Evolutionary conservation across 2,113 vertebrate genomes (phyloP), one percentile per base, ranked within the genome.

Genomic region (Cyrtonyx montezumae): DNA sequence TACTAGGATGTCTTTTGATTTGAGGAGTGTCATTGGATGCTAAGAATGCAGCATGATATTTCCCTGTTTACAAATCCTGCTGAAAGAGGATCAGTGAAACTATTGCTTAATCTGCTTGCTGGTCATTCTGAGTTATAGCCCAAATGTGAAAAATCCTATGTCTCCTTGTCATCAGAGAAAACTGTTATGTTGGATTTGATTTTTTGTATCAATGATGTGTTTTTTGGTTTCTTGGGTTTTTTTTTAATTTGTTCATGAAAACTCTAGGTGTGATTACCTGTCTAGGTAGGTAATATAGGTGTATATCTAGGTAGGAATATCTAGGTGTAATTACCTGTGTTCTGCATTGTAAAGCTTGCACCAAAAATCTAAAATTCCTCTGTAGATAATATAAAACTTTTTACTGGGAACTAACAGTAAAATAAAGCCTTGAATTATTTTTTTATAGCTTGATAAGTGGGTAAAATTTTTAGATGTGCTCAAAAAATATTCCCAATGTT

Each of bases 201-300:
- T 76, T 92, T 83, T 79, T 65, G 51, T 46, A 45, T n/a, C 71
- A 13, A 15, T 28, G 12, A 34, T 71, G 28, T 7, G 3, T 3
- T 65, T 45, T 13, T 36, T 80, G 26, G 8, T 53, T 16, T 30
- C 5, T 53, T 49, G 3, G 13, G 11, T 68, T 3, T 51, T 55
- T 70, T 30, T 55, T 59, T 10, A 62, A 62, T 80, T 18, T 19
- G 3, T 5, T 14, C 5, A 2, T 21, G 19, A 68, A 84, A 91
- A 61, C 0, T 0, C 26, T 45, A 70, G 11, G 15, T 30, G n/a
- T 63, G n/a, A n/a, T n/a, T n/a, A n/a, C n/a, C n/a, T n/a, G n/a
- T n/a, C n/a, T n/a, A n/a, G n/a, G n/a, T n/a, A n/a, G n/a, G n/a
- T n/a, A n/a, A n/a, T n/a, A n/a, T n/a, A n/a, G n/a, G n/a, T n/a